Base-by-base conservation (phyloP, 2,888 invertebrate species). In the Zygothrica quintamaculata region DNA sequence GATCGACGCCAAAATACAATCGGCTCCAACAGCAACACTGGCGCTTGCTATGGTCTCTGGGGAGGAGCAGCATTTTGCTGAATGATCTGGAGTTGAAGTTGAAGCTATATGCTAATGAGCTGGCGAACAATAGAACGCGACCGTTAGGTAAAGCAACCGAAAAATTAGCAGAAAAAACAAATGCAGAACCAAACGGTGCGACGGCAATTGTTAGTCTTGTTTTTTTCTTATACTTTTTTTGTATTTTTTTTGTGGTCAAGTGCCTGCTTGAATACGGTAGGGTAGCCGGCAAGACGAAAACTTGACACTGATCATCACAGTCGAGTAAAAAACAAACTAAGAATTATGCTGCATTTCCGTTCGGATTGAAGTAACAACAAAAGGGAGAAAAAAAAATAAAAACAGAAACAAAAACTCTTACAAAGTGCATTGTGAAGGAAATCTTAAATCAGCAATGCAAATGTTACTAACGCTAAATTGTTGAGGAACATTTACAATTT, bases 271-370 rank as follows among this genome's bases (percentile, higher is more conserved):
- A 50, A 72, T 72, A 71, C 72, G 68, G 58, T 66, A 67, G 71
- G 55, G 57, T 39, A 46, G 57, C 16, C 52, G 59, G 55, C 52
- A 53, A 76, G 78, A 78, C 78, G 81, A 88, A 89, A 89, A 89
- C 89, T 89, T 89, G 87, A 89, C 84, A 88, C 87, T 88, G 89
- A 88, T 88, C 88, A 89, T 87, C 88, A 87, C 76, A 88, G 86
- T 79, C 68, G 77, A 67, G 60, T 66, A 71, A 70, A 72, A 74
- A 71, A 64, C 68, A 57, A 43, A 43, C 52, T 33, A 60, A 77
- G 88, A 84, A 84, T 84, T 86, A 72, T 74, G 77, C 62, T 79
- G 77, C 88, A 80, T 88, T 76, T 84, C 88, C 84, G 88, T 55
- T 66, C 36, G 51, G 51, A 43, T 70, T 74, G 67, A 43, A 64